phyloP scores from a whole-genome alignment of 2,797 vertebrate species.

The Lindbergichthys nudifrons region DNA sequence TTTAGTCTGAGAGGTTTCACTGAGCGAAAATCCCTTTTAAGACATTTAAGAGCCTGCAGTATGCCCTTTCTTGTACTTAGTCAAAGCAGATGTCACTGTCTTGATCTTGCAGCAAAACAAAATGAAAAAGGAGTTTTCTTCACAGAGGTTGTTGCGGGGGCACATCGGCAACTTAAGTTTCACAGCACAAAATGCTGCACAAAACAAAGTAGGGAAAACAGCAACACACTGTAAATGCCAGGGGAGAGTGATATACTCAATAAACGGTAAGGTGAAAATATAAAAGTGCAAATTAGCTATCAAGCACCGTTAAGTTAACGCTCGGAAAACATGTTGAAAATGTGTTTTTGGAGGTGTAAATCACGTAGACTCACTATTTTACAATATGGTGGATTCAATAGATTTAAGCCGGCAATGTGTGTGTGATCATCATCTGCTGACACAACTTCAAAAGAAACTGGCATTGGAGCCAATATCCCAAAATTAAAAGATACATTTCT shows the following conservation, averaged over 20 bases:
- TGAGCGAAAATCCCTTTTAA: slow-evolving; percentile 15
- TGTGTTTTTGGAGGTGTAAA: not conserved
- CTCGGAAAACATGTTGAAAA: slow-evolving; percentile 1
- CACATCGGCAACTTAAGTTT: slow-evolving; percentile 1
- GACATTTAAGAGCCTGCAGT: slow-evolving; percentile 14
- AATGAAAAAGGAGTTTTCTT: not conserved
- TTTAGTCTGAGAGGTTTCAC: slow-evolving; percentile 31
- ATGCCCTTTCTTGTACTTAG: slow-evolving; percentile 10
- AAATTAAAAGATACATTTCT: not conserved
- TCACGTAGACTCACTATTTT: not conserved
- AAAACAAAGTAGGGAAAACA: slow-evolving; percentile 12
- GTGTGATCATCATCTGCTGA: not conserved
- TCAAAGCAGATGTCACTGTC: slow-evolving; percentile 17
- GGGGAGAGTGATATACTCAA: not conserved
- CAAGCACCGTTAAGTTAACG: not conserved
- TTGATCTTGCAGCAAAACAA: slow-evolving; percentile 9
- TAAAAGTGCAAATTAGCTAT: slow-evolving; percentile 12
- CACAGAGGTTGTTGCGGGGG: not conserved
- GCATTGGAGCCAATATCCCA: not conserved
- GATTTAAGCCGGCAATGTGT: not conserved
- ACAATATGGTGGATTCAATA: not conserved
- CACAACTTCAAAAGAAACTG: not conserved
- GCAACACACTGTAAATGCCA: not conserved
- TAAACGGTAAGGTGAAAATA: slow-evolving; percentile 18
- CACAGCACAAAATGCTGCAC: slow-evolving; percentile 14